Percentiles rank a stretch among this genome's conserved stretches.
phyloP scores from a whole-genome alignment of 2,888 invertebrate species.

The Oligia fasciuncula region DNA sequence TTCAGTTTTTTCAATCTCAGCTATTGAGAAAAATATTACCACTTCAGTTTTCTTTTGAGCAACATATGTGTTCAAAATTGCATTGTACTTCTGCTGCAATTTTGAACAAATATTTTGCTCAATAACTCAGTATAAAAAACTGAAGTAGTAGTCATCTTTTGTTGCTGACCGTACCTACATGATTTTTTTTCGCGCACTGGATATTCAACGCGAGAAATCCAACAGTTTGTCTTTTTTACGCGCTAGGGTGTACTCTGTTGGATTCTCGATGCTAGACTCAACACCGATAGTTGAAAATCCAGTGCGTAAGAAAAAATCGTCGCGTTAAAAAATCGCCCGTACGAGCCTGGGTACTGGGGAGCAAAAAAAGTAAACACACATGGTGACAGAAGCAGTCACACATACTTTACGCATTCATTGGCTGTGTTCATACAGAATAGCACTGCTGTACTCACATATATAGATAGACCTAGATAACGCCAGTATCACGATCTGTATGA shows the following conservation, averaged over 20 bases:
- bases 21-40: no score
- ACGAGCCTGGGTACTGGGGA: neutral
- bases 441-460: neutral
- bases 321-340: neutral
- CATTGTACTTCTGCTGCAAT: no score
- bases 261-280: neutral
- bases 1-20: no score
- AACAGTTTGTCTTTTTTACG: neutral
- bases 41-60: no score
- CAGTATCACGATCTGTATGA: no score
- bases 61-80: no score
- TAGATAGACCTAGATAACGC: no score
- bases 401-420: conserved; percentile 3
- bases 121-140: no score
- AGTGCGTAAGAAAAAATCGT: neutral
- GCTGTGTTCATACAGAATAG: conserved; percentile 6
- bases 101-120: no score
- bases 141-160: no score
- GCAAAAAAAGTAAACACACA: neutral
- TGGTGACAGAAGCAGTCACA: neutral
- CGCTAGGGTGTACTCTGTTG: neutral
- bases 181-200: neutral
- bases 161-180: no score
- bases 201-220: neutral
- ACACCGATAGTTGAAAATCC: neutral